Base-by-base conservation (phyloP, 2,797 vertebrate genomes). In the Galaxias olidus region DNA sequence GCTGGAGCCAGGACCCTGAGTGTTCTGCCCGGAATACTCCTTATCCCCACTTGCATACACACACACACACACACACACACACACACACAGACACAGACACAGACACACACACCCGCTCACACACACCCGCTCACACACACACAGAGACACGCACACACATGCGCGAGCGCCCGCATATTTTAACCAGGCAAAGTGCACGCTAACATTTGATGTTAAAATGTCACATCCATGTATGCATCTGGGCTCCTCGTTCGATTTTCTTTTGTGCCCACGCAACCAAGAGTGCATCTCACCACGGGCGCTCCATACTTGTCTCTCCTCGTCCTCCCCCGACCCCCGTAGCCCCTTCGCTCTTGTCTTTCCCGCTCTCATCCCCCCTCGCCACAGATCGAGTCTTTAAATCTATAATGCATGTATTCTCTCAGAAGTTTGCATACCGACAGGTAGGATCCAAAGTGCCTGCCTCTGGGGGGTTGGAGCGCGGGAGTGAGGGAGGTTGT, bases 351-450 rank as follows among this genome's bases (percentile, higher is more conserved):
- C 14, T 18, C 15, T 19, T n/a, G 45, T 30, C 59, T 57, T 59
- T 41, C 30, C 3, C 30, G n/a, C 30, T 30, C 3, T 2, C 30
- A 30, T 30, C 30, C 30, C 30, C 30, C 30, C 30, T 6, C 30
- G 30, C 30, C 44, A 1, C 13, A 47, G 30, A 45, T 63, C 60
- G 17, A 48, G 30, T 47, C 65, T 72, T 67, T 61, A 66, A 63
- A 80, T 80, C 66, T 69, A 75, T 71, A 66, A 77, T 75, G 61
- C 56, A 75, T 75, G 55, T 20, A 65, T 20, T 49, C 55, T 51
- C 57, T 65, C 59, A 52, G 47, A 61, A 64, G 19, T 41, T 52
- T 51, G 45, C 48, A 17, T 40, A 55, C 30, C 30, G 18, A 59
- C 58, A 49, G 43, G 14, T 20, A 57, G 47, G 60, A 58, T 7